Evolutionary conservation across 2,888 invertebrate genomes (phyloP).

Genomic region (Marasmarcha lunaedactyla): DNA sequence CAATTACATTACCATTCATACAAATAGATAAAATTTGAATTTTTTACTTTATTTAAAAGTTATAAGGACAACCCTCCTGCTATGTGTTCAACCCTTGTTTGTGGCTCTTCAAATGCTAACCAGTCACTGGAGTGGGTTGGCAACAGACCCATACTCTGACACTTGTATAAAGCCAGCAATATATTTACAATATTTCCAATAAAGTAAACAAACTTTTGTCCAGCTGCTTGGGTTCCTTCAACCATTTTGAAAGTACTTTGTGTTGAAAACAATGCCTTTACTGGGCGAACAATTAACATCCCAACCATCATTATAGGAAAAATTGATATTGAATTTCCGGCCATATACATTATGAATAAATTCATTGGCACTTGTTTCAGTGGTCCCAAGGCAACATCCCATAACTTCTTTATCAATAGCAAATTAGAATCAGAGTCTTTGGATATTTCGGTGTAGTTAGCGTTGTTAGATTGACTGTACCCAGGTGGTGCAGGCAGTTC

Average conservation of each 20-base stretch:
- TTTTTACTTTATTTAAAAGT: constrained; percentile 2
- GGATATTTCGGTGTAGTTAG: constrained; percentile 81
- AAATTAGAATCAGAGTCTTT: constrained; percentile 87
- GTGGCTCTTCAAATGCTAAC: constrained; percentile 96
- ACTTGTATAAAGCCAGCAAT: constrained; percentile 93
- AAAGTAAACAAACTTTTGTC: constrained; percentile 93
- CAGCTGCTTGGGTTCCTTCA: constrained; percentile 88
- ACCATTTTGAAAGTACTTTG: constrained; percentile 94
- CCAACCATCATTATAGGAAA: constrained; percentile 99
- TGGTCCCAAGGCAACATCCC: constrained; percentile 96
- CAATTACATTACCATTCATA: constrained; percentile 36
- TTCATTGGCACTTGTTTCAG: constrained; percentile 99
- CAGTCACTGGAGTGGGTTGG: constrained; percentile 98
- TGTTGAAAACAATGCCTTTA: constrained; percentile 94
- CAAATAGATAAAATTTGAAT: constrained; percentile 29
- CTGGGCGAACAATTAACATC: constrained; percentile 96
- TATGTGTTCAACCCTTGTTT: constrained; percentile 84
- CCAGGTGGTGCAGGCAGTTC: constrained; percentile 87
- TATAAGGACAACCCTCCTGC: constrained; percentile 82
- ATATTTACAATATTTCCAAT: constrained; percentile 95
- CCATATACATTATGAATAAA: constrained; percentile 99
- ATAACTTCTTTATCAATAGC: constrained; percentile 92
- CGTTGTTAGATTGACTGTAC: constrained; percentile 79
- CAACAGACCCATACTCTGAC: constrained; percentile 96
- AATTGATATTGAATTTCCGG: constrained; percentile 98